A percentile compares a stretch with the other conserved stretches of the same genome.
These are phyloP conservation scores for Pollachius pollachius DNA, from an alignment of 2,113 vertebrate species.

Conservation along the genomic window DNA sequence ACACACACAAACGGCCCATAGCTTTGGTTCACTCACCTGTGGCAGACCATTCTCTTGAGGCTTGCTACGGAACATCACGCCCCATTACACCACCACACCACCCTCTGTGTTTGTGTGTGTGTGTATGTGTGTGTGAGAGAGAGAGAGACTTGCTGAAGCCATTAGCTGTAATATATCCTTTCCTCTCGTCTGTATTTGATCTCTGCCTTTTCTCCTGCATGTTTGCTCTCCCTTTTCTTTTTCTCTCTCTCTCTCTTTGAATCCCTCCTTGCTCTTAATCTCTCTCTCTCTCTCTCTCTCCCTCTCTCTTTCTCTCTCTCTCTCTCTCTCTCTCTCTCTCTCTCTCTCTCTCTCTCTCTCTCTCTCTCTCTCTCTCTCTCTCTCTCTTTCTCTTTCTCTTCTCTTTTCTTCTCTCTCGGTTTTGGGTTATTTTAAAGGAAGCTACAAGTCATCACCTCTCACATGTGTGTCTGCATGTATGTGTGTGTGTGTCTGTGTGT, in stretches of 20 bases:
- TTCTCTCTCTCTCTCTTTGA: slow-evolving; percentile 15
- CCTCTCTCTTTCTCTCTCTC: slow-evolving; percentile 1
- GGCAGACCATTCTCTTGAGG: slow-evolving; percentile 46
- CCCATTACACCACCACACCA: slow-evolving; percentile 59
- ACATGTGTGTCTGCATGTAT: slow-evolving; percentile 20
- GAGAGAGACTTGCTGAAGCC: slow-evolving; percentile 35
- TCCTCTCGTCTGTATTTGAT: slow-evolving; percentile 63
- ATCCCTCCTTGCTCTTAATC: slow-evolving; percentile 15
- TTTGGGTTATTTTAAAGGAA: slow-evolving; percentile 49
- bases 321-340: slow-evolving; percentile 23
- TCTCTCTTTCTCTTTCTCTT: slow-evolving; percentile 5
- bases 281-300: slow-evolving; percentile 9
- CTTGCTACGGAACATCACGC: slow-evolving; percentile 46
- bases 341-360: slow-evolving; percentile 8
- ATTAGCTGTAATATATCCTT: slow-evolving; percentile 73
- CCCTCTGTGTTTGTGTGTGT: slow-evolving; percentile 29
- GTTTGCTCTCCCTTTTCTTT: slow-evolving; percentile 24
- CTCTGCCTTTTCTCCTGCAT: slow-evolving; percentile 35
- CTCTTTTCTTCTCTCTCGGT: slow-evolving; percentile 28
- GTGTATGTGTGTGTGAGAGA: slow-evolving; percentile 25
- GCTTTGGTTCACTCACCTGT: slow-evolving; percentile 65
- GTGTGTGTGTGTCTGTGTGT: slow-evolving; percentile 7
- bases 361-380: slow-evolving; percentile 12
- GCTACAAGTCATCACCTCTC: slow-evolving; percentile 51
- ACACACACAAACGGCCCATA: slow-evolving; percentile 46